phyloP scores from a whole-genome alignment of 2,797 vertebrate genomes.

The Micromesistius poutassou region DNA sequence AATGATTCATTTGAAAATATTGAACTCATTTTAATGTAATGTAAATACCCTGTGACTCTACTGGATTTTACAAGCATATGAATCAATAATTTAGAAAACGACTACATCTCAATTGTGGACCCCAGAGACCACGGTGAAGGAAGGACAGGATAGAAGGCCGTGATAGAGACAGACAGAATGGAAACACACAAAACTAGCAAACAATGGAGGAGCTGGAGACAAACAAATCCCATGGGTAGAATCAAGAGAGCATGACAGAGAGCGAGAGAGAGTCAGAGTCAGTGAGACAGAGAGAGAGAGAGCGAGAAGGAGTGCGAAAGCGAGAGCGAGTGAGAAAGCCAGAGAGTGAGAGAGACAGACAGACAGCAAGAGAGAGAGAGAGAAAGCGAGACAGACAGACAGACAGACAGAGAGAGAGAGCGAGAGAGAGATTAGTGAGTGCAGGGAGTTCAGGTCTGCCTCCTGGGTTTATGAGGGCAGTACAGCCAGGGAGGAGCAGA shows the following conservation, averaged over 20 bases:
- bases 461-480: conserved; percentile 2
- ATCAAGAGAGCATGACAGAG: not conserved
- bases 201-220: not conserved
- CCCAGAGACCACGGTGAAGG: not conserved
- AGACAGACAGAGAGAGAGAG: not conserved
- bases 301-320: conserved; percentile 11
- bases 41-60: not conserved
- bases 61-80: not conserved
- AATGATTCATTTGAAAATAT: not conserved
- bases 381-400: not conserved
- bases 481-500: not conserved
- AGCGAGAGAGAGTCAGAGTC: conserved; percentile 1
- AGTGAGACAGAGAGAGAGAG: conserved; percentile 6
- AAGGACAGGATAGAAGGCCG: not conserved
- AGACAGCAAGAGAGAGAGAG: no score
- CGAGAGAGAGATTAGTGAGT: conserved; percentile 16
- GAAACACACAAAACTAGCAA: not conserved
- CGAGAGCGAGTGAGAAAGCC: not conserved
- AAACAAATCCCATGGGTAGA: not conserved
- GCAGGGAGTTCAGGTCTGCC: conserved; percentile 15
- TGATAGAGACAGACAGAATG: not conserved
- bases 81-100: not conserved
- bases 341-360: no score
- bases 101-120: not conserved
- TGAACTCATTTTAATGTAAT: not conserved